Base-by-base conservation (phyloP, 1,140 invertebrate genomes). In the Lordiphosa mommai region DNA sequence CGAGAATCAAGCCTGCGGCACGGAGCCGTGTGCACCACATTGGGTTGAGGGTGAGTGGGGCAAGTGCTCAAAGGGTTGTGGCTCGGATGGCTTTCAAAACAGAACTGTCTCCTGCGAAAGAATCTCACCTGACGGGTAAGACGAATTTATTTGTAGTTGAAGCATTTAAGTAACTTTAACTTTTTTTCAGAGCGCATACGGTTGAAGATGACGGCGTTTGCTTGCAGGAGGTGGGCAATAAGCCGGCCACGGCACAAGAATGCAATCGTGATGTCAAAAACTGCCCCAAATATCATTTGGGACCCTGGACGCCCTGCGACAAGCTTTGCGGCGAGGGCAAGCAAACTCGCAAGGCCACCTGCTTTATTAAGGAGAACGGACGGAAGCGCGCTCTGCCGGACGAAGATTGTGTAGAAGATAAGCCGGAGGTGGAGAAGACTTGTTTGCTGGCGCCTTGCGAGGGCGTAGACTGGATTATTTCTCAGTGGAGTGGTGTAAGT, bases 251-350 rank as follows among this genome's bases (percentile, higher is more conserved):
- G 8, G 91, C 91, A 30, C 92, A 94, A 80, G 89, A 92, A 52
- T 98, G 97, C 87, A 96, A 96, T 85, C 72, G 86, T 4, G 90
- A 92, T 52, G 92, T 93, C 8, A 90, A 92, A 16, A 90, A 92
- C 13, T 98, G 97, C 88, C 96, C 96, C 0, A 91, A 92, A 16
- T 98, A 96, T 94, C 93, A 95, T 65, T 89, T 93, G 16, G 96
- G 94, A 50, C 94, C 94, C 4, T 98, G 96, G 96, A 93, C 93
- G 88, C 93, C 94, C 93, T 98, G 97, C 79, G 93, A 96, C 86
- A 94, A 93, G 76, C 90, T 97, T 7, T 98, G 97, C 87, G 97
- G 96, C 0, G 92, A 94, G 64, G 97, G 97, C 0, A 93, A 93
- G 64, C 92, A 95, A 89, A 92, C 89, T 0, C 91, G 95, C 23